Conservation (phyloP, 2,113 vertebrate species). For the Hylia prasina region DNA sequence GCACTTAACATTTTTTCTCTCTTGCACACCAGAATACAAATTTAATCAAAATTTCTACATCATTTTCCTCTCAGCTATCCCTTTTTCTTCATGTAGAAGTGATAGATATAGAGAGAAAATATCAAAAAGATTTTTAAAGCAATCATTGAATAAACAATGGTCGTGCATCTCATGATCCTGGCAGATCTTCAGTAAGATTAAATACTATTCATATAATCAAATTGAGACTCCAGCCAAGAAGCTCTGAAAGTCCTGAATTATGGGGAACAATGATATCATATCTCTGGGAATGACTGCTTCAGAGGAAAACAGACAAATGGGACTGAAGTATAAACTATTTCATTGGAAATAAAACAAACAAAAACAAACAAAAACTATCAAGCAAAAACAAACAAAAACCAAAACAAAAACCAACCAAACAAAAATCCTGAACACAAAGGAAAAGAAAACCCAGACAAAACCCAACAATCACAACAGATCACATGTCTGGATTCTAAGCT, state of each 20-base stretch:
- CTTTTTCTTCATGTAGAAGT: background rate
- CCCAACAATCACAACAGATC: background rate
- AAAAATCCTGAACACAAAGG: background rate
- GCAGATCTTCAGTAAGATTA: background rate
- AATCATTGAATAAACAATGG: background rate
- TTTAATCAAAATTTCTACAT: background rate
- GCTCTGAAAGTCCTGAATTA: background rate
- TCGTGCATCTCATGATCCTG: background rate
- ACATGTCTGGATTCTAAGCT: background rate
- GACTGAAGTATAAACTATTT: background rate
- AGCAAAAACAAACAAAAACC: background rate
- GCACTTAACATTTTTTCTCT: accelerated
- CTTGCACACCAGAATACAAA: background rate
- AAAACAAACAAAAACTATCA: background rate
- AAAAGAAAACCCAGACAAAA: background rate
- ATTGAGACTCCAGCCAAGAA: background rate
- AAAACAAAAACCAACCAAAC: background rate
- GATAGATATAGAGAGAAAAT: background rate
- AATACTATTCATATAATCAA: background rate
- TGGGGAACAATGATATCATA: accelerated
- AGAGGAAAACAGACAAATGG: background rate
- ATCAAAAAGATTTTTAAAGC: background rate
- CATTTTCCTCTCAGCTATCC: accelerated
- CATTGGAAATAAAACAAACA: background rate
- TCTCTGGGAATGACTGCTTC: background rate